Evolutionary conservation across 2,888 invertebrate species (phyloP).

Genomic region (Tetramorium bicarinatum): DNA sequence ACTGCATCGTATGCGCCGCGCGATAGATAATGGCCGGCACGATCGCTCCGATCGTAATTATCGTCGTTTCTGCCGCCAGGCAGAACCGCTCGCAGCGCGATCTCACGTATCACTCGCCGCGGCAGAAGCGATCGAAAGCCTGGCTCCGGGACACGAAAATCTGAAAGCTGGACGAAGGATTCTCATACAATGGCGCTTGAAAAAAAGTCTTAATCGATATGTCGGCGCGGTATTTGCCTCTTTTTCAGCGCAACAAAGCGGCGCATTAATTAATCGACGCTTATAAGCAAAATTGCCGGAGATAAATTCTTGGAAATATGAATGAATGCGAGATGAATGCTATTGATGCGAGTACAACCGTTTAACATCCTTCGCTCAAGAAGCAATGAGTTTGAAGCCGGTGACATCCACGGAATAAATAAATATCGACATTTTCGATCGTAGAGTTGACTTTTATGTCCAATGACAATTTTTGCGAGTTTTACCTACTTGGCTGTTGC

Average conservation of each 20-base stretch:
- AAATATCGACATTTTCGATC: not conserved
- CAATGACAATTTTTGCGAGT: not conserved
- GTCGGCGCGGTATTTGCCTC: not conserved
- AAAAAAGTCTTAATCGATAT: not conserved
- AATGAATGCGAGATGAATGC: not conserved
- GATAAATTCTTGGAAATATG: not conserved
- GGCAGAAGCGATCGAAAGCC: conserved; percentile 21
- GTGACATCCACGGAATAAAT: not conserved
- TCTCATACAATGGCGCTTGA: conserved; percentile 26
- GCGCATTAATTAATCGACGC: not conserved
- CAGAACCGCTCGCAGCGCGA: conserved; percentile 30
- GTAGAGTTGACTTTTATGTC: not conserved
- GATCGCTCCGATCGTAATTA: conserved; percentile 74
- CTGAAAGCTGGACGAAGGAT: conserved; percentile 3
- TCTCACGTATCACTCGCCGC: conserved; percentile 41
- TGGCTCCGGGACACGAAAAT: not conserved
- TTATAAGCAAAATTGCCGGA: not conserved
- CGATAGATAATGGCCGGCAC: conserved; percentile 70
- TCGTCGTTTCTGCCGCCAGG: conserved; percentile 54
- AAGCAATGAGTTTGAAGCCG: not conserved
- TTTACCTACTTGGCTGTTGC: not conserved
- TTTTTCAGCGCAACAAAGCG: not conserved
- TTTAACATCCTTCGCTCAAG: not conserved
- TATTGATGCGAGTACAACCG: not conserved
- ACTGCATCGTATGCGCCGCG: conserved; percentile 58